These are phyloP conservation scores for Clarias platycephalus DNA, from an alignment of 2,797 vertebrate species.

Conservation along the genomic window DNA sequence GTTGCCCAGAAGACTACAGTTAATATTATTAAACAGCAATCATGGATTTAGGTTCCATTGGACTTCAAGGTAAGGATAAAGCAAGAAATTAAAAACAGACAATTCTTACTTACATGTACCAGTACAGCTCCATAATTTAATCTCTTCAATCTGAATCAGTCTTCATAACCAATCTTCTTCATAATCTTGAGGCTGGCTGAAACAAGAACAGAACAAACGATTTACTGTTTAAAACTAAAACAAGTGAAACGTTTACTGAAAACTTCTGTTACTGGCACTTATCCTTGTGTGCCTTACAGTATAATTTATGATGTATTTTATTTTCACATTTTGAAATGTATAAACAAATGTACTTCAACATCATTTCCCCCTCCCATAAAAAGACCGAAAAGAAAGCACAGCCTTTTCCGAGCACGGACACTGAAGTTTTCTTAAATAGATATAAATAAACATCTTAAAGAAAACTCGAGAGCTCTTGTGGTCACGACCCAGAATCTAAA, in stretches of 20 bases:
- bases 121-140: conserved; percentile 79
- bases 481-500: too few relatives aligned
- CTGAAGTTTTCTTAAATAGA: not conserved
- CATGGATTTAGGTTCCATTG: not conserved
- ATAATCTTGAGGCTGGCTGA: conserved; percentile 43
- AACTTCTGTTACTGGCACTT: not conserved
- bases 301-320: not conserved
- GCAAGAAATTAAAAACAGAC: not conserved
- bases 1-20: not conserved
- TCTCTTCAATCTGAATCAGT: conserved; percentile 54
- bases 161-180: conserved; percentile 53
- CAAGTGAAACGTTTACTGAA: not conserved
- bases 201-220: conserved; percentile 16
- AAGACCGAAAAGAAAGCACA: not conserved
- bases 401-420: not conserved
- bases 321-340: not conserved
- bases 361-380: too few relatives aligned
- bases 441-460: not conserved
- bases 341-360: too few relatives aligned
- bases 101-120: conserved; percentile 80
- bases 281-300: too few relatives aligned
- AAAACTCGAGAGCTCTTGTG: too few relatives aligned
- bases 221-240: not conserved
- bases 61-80: not conserved
- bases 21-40: not conserved